These are phyloP conservation scores for Alentia gelatinosa DNA, from an alignment of 2,888 invertebrate genomes.

Conservation along the genomic window DNA sequence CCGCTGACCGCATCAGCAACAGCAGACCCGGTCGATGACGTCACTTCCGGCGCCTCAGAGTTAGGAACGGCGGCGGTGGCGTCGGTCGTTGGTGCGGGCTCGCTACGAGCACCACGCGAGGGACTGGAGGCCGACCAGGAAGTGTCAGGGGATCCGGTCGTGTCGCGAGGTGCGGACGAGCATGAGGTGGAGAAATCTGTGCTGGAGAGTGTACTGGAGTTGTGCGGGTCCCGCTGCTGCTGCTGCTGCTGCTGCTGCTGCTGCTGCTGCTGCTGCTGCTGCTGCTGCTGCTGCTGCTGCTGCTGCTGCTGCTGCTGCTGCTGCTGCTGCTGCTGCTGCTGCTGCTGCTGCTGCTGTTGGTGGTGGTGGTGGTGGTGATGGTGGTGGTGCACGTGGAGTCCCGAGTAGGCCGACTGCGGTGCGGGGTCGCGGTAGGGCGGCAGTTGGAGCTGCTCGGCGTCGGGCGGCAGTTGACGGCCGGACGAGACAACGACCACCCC, in stretches of 20 bases:
- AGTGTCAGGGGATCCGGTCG: background rate
- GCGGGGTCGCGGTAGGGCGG: conserved; percentile 31
- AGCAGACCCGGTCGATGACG: background rate
- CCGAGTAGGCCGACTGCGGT: background rate
- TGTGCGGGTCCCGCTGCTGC: background rate
- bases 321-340: background rate
- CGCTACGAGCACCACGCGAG: background rate
- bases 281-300: conserved; percentile 28
- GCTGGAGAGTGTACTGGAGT: background rate
- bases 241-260: background rate
- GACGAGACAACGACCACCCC: background rate
- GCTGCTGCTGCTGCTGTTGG: conserved; percentile 19
- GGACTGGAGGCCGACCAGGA: background rate
- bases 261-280: conserved; percentile 24
- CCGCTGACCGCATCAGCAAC: background rate
- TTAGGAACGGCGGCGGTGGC: background rate
- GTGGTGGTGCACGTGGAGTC: background rate
- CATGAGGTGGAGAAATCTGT: background rate
- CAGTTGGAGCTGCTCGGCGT: background rate
- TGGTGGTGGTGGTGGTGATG: conserved; percentile 44
- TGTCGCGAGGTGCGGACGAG: background rate
- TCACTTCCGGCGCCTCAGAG: background rate
- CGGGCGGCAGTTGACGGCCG: background rate
- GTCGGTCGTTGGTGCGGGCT: background rate
- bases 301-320: background rate